Evolutionary conservation across 1,140 invertebrate species (phyloP), one percentile per base, ranked within the genome.

Genomic region (Phymorhynchus buccinoides): DNA sequence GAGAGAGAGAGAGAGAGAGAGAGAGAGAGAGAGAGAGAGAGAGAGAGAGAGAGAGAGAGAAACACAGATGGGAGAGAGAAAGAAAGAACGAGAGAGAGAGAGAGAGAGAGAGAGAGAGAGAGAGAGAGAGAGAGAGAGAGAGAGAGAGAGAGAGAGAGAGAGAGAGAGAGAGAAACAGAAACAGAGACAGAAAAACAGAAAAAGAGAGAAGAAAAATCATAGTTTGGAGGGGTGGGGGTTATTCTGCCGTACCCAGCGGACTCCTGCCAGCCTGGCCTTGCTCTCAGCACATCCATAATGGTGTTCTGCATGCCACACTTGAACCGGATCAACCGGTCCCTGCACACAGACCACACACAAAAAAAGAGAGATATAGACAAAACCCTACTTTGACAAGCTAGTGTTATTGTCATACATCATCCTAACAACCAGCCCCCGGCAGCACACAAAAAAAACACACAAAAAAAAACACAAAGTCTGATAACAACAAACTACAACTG

Each of bases 221-320:
- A 18, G 42, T 41, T 86, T 14, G 22, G n/a, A 27, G 1, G 27
- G 30, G 1, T 27, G 30, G 9, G 14, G 14, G 27, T 9, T n/a
- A 42, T 42, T 79, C 56, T 3, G 32, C 39, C 80, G 62, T 89
- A 91, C 89, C 88, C 87, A 1, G 84, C 84, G 14, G 90, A 88
- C 86, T 93, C 92, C 48, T 91, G 87, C 92, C 92, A 93, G 0
- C 91, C 91, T 56, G 90, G 87, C 77, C 89, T 86, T 52, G 84
- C 87, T 85, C 86, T 90, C 30, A 93, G 82, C 27, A 92, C 92
- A 89, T 92, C 92, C 27, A 90, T 80, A 41, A 93, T 91, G 30
- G 91, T 91, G 83, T 92, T 92, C 79, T 89, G 89, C 3, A 92
- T 56, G 18, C 88, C 90, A 80, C 90, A 92, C 83, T 87, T 88